Base-by-base conservation (phyloP, 2,797 vertebrate species). In the Eutrigla gurnardus region DNA sequence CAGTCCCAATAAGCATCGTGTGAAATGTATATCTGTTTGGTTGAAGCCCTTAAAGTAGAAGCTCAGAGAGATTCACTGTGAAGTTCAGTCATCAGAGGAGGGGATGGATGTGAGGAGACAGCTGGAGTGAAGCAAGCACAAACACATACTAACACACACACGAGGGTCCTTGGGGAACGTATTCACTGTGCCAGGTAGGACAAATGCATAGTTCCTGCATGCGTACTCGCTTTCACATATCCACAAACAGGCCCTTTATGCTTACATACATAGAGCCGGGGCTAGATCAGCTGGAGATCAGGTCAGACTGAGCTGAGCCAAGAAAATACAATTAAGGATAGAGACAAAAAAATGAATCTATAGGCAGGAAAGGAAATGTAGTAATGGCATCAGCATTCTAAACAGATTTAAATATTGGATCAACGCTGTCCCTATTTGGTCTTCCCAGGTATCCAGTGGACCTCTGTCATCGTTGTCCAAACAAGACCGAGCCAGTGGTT, bases 81-180 rank as follows among this genome's bases (percentile, higher is more conserved):
- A 89, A 77, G 81, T 85, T 89, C 81, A 80, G 74, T 89, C 86
- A 76, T 78, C 80, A 75, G 81, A 76, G 69, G 25, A 70, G 66
- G 2, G 42, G 83, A 86, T 81, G 55, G 82, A 92, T 90, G 65
- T 52, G 84, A 88, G 84, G 82, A 92, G 89, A 90, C 88, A 83
- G 86, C 85, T 88, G 83, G 82, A 89, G 67, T 76, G 76, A 85
- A 61, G 70, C 77, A 66, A 78, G 46, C 64, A 18, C 63, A 39
- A 55, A 65, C 78, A 67, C 67, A 40, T 6, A 58, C 54, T 8
- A 10, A 52, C 45, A 65, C 50, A 18, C 39, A 18, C 39, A 78
- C 49, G 15, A 6, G 10, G n/a, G 46, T 86, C 89, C 70, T 72
- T 4, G 0, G 85, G 83, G 88, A 85, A 65, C 0, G 5, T 37